Conservation (phyloP, 2,797 vertebrate genomes). For the Cossypha heuglini region DNA sequence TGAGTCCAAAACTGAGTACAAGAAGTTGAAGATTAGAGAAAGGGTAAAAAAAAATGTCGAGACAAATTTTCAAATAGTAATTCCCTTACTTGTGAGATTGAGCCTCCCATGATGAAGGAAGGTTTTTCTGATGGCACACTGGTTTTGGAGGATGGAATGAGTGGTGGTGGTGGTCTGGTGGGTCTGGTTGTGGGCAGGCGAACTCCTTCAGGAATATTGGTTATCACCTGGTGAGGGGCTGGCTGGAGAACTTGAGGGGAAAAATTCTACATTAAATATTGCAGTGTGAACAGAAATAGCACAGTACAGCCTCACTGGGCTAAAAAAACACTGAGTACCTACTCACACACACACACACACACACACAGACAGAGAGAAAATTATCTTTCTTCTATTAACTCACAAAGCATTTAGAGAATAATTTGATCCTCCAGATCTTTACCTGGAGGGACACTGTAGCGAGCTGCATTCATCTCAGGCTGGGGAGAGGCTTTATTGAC, state of each 20-base stretch:
- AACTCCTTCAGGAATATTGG: slow-evolving; percentile 87
- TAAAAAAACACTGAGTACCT: background rate
- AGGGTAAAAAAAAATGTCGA: background rate
- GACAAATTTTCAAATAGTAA: background rate
- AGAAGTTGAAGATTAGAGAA: background rate
- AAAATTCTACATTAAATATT: background rate
- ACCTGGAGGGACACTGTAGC: slow-evolving; percentile 91
- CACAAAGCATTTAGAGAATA: background rate
- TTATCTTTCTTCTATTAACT: background rate
- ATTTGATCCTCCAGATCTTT: slow-evolving; percentile 32
- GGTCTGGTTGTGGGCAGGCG: slow-evolving; percentile 89
- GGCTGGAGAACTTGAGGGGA: slow-evolving; percentile 88
- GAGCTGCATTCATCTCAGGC: slow-evolving; percentile 79
- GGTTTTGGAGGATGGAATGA: slow-evolving; percentile 96
- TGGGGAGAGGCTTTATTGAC: slow-evolving; percentile 85
- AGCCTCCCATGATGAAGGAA: slow-evolving; percentile 96
- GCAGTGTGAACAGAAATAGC: background rate
- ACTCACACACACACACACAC: background rate
- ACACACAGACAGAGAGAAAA: background rate
- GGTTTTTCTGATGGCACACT: slow-evolving; percentile 90
- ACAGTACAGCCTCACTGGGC: background rate
- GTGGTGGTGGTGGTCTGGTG: slow-evolving; percentile 92
- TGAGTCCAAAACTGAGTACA: accelerated
- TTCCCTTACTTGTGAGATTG: slow-evolving; percentile 91
- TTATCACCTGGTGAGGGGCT: slow-evolving; percentile 89